Evolutionary conservation across 2,888 invertebrate genomes (phyloP), one percentile per base, ranked within the genome.

Genomic region (Melanargia galathea): DNA sequence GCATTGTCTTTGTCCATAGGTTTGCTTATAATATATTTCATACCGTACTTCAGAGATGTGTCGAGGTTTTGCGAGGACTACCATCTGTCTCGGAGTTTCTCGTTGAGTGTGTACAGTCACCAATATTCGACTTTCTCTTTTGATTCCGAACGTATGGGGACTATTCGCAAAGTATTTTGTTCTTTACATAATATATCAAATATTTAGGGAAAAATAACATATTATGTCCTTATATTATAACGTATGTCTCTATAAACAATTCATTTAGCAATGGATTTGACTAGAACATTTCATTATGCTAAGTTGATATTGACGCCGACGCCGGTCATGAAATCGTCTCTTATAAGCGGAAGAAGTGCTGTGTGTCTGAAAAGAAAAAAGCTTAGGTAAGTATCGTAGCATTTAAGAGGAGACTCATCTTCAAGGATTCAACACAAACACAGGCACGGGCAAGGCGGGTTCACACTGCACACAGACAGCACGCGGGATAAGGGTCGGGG

Each of bases 241-340:
- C 11, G 7, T 51, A n/a, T 33, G 16, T 5, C 22, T 40, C 24
- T 38, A 22, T 38, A 38, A 13, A 35, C 13, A 24, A 24, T 24
- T 16, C 16, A 22, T 46, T 30, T 26, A 51, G 33, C 30, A 43
- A 18, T 52, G 40, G 49, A 58, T 65, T 66, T 57, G 62, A 65
- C 62, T 57, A 61, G 58, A 60, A 38, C 61, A 63, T 61, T 55
- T 55, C 64, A 82, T 71, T 74, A 82, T 73, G 92, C 92, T 86
- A 92, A 76, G 74, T 93, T 92, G 79, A 92, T 92, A 79, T 92
- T 91, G 56, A 92, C 88, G n/a, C 92, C 94, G 45, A 94, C 92
- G 64, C 94, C 93, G 55, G 93, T 90, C 71, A 94, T 92, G 80
- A 93, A 94, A 72, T 94, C 94, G 73, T 94, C 94, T 71, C 94